These are phyloP conservation scores for Apteryx mantelli DNA, from an alignment of 2,113 vertebrate genomes.

Conservation along the genomic window DNA sequence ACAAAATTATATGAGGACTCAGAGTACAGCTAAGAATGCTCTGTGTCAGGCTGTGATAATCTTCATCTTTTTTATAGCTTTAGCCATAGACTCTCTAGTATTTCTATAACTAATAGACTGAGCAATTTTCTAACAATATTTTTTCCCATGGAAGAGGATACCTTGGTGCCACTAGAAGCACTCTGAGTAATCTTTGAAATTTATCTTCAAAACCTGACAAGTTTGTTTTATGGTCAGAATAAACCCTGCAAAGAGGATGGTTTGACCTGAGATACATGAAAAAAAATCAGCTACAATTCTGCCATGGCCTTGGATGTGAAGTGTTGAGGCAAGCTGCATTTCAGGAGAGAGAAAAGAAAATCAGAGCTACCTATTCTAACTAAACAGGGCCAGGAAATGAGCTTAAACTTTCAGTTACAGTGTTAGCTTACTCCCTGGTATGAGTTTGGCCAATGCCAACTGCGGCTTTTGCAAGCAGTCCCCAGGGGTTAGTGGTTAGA, in stretches of 20 bases:
- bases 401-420: neutral
- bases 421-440: neutral
- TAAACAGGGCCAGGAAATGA: neutral
- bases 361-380: neutral
- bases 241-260: neutral
- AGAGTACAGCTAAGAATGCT: neutral
- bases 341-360: too few relatives aligned
- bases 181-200: neutral
- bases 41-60: neutral
- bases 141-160: neutral
- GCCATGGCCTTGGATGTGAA: neutral
- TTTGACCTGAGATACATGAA: neutral
- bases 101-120: fast-evolving
- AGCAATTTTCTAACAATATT: neutral
- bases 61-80: neutral
- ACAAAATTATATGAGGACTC: neutral
- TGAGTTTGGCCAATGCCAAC: neutral
- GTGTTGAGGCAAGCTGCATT: neutral
- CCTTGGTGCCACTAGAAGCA: neutral
- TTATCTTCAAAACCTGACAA: neutral
- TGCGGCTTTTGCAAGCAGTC: neutral
- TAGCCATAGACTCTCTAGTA: neutral
- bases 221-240: neutral
- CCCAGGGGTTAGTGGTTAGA: neutral
- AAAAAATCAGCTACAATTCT: neutral